phyloP scores from a whole-genome alignment of 1,140 invertebrate species.

The Trichonephila clavata region DNA sequence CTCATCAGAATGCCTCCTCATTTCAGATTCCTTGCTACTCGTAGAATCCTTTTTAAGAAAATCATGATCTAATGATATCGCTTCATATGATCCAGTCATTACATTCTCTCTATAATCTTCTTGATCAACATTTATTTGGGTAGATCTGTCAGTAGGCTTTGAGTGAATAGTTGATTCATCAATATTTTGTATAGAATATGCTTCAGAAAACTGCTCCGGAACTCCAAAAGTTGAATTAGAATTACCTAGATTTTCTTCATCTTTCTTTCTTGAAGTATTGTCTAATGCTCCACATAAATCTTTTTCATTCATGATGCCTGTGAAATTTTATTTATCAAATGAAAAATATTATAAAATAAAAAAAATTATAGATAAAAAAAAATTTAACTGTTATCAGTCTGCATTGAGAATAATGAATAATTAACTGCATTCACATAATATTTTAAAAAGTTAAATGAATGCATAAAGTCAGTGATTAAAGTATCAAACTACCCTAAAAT shows the following conservation, averaged over 20 bases:
- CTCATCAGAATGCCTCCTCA: background rate
- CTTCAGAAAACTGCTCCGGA: background rate
- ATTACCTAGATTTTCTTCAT: constrained; percentile 47
- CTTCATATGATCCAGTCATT: background rate
- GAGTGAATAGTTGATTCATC: background rate
- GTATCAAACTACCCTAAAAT: no score
- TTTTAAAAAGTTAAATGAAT: no score
- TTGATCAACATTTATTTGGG: background rate
- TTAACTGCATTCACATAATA: no score
- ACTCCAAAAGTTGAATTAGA: constrained; percentile 42
- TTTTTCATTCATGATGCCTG: constrained; percentile 41
- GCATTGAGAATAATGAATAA: no score
- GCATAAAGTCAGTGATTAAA: no score
- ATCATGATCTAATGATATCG: background rate
- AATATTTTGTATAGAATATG: background rate
- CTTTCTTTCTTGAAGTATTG: constrained; percentile 53
- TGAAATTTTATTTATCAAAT: background rate
- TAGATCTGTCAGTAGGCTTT: background rate
- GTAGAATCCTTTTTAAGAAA: background rate
- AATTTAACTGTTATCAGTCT: no score
- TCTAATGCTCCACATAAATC: constrained; percentile 58
- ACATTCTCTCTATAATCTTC: background rate
- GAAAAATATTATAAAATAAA: no score
- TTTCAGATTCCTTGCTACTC: background rate
- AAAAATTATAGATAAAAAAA: no score